Conservation (phyloP, 2,888 invertebrate genomes). For the Gnatocerus cornutus region DNA sequence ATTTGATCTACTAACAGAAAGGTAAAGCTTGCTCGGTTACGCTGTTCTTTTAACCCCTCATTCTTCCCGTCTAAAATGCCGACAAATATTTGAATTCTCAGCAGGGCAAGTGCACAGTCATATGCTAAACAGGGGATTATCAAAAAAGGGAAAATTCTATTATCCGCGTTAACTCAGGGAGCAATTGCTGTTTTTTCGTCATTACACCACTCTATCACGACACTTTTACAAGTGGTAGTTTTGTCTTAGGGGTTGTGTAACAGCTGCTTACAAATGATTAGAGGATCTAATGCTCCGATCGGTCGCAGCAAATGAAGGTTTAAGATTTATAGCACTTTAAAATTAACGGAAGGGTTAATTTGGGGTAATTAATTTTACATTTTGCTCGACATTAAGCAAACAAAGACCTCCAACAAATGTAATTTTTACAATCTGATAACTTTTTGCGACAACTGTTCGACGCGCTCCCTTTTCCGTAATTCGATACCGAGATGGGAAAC, state of each 20-base stretch:
- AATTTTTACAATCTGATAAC: neutral
- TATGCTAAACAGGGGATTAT: conserved; percentile 65
- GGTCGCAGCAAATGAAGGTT: conserved; percentile 69
- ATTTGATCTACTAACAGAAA: conserved; percentile 63
- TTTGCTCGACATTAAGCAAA: conserved; percentile 45
- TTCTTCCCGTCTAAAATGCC: conserved; percentile 64
- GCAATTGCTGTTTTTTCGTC: conserved; percentile 26
- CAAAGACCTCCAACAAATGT: neutral
- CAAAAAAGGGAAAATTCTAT: conserved; percentile 51
- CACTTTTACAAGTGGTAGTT: conserved; percentile 13
- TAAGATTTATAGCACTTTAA: conserved; percentile 70
- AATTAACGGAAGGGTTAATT: conserved; percentile 71
- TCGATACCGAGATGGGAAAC: too few species aligned
- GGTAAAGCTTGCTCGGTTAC: conserved; percentile 55
- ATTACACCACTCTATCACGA: neutral
- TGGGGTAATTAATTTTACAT: conserved; percentile 69
- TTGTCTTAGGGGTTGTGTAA: conserved; percentile 58
- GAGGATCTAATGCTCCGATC: conserved; percentile 57
- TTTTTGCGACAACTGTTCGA: too few species aligned
- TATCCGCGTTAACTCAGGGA: conserved; percentile 15
- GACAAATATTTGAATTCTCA: conserved; percentile 66
- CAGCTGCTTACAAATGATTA: conserved; percentile 68
- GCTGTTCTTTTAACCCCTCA: conserved; percentile 54
- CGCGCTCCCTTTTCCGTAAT: too few species aligned
- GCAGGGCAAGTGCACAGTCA: conserved; percentile 63